phyloP scores from a whole-genome alignment of 2,797 vertebrate species.

The Staurois parvus region DNA sequence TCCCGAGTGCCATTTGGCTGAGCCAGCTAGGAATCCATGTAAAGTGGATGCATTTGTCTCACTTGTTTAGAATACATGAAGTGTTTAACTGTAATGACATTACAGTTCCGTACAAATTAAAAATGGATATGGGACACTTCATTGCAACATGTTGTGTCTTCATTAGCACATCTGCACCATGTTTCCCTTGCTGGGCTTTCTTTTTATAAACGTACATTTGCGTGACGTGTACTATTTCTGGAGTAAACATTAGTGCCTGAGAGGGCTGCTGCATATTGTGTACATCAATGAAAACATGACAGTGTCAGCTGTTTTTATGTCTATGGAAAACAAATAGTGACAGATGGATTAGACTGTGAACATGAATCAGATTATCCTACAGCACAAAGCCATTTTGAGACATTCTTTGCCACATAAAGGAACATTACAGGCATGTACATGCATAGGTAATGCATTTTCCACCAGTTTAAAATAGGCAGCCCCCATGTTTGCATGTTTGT shows the following conservation, averaged over 20 bases:
- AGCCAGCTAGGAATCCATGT: neutral
- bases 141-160: slow-evolving; percentile 4
- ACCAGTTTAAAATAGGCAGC: too few species aligned
- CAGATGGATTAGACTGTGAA: slow-evolving; percentile 30
- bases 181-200: neutral
- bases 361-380: neutral
- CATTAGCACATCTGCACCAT: neutral
- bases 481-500: too few species aligned
- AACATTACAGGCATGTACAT: neutral
- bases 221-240: neutral
- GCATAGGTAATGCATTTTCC: neutral
- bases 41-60: slow-evolving; percentile 19
- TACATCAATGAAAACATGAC: slow-evolving; percentile 6
- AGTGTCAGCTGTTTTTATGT: neutral
- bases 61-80: neutral
- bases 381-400: neutral
- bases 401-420: neutral
- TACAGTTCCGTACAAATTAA: neutral
- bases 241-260: neutral
- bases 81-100: slow-evolving; percentile 10
- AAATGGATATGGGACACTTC: neutral
- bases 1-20: neutral
- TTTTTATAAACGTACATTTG: neutral
- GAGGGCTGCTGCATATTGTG: neutral
- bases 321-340: slow-evolving; percentile 21